Base-by-base conservation (phyloP, 2,888 invertebrate genomes). In the Acleris laterana region DNA sequence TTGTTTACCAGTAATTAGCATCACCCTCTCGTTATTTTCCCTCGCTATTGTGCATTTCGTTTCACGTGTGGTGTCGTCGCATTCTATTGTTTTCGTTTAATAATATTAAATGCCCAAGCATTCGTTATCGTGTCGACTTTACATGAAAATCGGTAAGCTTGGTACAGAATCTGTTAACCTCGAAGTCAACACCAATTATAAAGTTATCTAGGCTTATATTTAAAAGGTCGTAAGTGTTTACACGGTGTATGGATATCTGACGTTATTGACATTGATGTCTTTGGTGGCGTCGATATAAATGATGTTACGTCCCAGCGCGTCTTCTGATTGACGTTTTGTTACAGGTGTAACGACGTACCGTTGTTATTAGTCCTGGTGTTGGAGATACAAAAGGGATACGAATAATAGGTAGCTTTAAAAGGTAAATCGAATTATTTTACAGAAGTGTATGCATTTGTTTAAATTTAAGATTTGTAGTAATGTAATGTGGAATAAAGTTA, bases 141-240 rank as follows among this genome's bases (percentile, higher is more conserved):
- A 1, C 13, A 38, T 22, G 17, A 1, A 13, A 38, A 38, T 38
- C 38, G 4, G 38, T 13, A 13, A 38, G 13, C 38, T 38, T 38
- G 38, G 38, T 38, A 13, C 38, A 38, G 5, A 38, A 38, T 38
- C 13, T 38, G 38, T 69, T 71, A 70, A 69, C 69, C 59, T 25
- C 60, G 63, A 68, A 69, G 68, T 57, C 74, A 75, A 75, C 75
- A 74, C 80, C 86, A 86, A 86, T 86, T 85, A 86, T 78, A 80
- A 83, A 81, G 79, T 80, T 80, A 69, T 51, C 13, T 5, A 20
- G 58, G 55, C 53, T 1, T 17, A 2, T 7, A 46, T 17, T 44
- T 16, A 44, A 46, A 46, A 46, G 46, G n/a, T 16, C 46, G 46
- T 46, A 46, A 16, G n/a, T 46, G 46, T 7, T 17, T 16, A 46